These are phyloP conservation scores for Luidia sarsii DNA, from an alignment of 53 echinoderm and acorn worm species.

Conservation along the genomic window DNA sequence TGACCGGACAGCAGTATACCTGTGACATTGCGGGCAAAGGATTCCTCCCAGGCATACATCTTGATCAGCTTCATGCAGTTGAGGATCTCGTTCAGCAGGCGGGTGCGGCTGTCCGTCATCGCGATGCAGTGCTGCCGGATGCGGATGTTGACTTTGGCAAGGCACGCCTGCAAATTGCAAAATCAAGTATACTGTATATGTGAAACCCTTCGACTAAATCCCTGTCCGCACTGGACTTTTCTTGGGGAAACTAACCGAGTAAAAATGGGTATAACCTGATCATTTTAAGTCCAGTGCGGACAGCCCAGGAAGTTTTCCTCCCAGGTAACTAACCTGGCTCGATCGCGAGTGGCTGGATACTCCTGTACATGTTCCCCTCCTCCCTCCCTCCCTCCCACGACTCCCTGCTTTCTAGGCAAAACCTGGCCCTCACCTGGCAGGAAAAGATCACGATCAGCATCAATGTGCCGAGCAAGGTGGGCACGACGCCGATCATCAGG, in stretches of 20 bases:
- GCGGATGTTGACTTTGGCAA: constrained; percentile 54
- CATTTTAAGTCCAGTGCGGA: no score
- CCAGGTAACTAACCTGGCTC: no score
- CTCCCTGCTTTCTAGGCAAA: no score
- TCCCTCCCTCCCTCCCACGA: no score
- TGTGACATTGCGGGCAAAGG: constrained; percentile 60
- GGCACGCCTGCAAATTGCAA: neutral
- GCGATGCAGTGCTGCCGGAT: constrained; percentile 51
- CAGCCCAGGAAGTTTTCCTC: no score
- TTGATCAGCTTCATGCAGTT: constrained; percentile 68
- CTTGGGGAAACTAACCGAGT: no score
- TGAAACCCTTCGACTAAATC: neutral
- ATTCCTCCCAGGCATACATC: constrained; percentile 79
- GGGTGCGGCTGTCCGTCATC: constrained; percentile 58
- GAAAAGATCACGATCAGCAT: constrained; percentile 54
- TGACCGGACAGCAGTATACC: no score
- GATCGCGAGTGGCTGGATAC: no score
- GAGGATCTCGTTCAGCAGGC: constrained; percentile 73
- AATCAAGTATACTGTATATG: neutral
- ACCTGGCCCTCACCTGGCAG: constrained; percentile 42
- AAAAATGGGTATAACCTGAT: no score
- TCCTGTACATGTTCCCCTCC: no score
- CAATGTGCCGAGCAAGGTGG: constrained; percentile 55
- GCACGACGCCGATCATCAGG: constrained; percentile 48
- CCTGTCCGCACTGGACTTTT: no score